Conservation (phyloP, 2,113 vertebrate genomes). For the Piaya cayana region DNA sequence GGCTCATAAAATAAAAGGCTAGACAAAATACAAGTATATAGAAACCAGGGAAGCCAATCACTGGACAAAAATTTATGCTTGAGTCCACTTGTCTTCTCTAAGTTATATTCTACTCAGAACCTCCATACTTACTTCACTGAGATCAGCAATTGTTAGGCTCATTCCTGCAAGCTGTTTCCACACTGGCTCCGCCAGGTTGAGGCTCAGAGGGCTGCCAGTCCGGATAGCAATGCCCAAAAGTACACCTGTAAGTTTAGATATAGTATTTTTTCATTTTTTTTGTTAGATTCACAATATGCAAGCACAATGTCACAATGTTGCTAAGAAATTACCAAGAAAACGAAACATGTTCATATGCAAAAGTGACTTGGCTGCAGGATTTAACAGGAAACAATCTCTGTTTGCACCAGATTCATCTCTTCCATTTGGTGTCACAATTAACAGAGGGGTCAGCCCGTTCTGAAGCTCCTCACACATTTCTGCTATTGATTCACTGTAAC, state of each 20-base stretch:
- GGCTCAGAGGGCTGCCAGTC: constrained; percentile 96
- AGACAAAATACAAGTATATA: neutral
- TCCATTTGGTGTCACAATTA: constrained; percentile 97
- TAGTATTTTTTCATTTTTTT: neutral
- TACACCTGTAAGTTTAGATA: constrained; percentile 83
- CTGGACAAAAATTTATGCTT: neutral
- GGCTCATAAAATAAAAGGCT: neutral
- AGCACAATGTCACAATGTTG: neutral
- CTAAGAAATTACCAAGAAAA: constrained; percentile 87
- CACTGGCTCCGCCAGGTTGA: constrained; percentile 95
- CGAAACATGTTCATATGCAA: constrained; percentile 98
- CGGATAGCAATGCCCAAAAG: constrained; percentile 95
- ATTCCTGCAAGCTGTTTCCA: constrained; percentile 99
- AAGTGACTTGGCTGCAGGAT: constrained; percentile 89
- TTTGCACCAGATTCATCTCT: constrained; percentile 97
- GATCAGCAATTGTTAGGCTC: constrained; percentile 98
- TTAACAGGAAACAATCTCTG: constrained; percentile 95
- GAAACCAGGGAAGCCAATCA: neutral
- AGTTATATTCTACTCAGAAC: neutral
- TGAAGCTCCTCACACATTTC: constrained; percentile 99
- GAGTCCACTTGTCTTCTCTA: neutral
- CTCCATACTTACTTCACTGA: constrained; percentile 87
- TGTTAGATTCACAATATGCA: neutral
- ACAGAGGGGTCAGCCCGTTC: constrained; percentile 93
- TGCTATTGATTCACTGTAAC: constrained; percentile 98